Evolutionary conservation across 2,888 invertebrate species (phyloP), one percentile per base, ranked within the genome.

Genomic region (Heteromyza rotundicornis): DNA sequence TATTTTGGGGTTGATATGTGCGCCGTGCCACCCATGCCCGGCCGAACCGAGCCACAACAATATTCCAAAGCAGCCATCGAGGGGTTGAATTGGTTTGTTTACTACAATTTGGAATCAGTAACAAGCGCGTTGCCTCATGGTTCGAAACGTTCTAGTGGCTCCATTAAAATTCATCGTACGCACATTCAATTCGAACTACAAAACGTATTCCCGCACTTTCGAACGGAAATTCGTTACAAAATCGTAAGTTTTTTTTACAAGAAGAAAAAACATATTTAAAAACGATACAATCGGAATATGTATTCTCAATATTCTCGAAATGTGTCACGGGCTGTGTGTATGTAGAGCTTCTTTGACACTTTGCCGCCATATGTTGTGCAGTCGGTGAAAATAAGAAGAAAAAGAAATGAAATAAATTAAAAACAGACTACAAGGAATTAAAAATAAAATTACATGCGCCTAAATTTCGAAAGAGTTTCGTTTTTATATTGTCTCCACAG

Each of bases 81-180:
- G 78, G 78, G 76, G 78, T 77, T 78, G 78, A 70, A 71, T 73
- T 70, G 68, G 72, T 77, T 77, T 77, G 76, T 77, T 77, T 77
- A 78, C 76, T 71, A 69, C 68, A 70, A 69, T 72, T 70, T 64
- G 63, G 72, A 67, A 64, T 76, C 72, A 75, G 75, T 76, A 75
- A 70, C 71, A 72, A 75, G 70, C 66, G 68, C 73, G 74, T 64
- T 71, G 75, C 68, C 75, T 72, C 71, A 67, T 70, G 70, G 68
- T 69, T 66, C n/a, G 66, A 70, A 64, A 70, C 73, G 66, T 47
- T 47, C 5, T 20, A 14, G 47, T 47, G 14, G 8, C 10, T 7
- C 14, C 40, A n/a, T 40, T 10, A 27, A 27, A 27, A 40, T n/a
- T 40, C n/a, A n/a, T n/a, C n/a, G n/a, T n/a, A n/a, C n/a, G n/a